Conservation (phyloP, 2,888 invertebrate species). For the Trachelus tabidus region DNA sequence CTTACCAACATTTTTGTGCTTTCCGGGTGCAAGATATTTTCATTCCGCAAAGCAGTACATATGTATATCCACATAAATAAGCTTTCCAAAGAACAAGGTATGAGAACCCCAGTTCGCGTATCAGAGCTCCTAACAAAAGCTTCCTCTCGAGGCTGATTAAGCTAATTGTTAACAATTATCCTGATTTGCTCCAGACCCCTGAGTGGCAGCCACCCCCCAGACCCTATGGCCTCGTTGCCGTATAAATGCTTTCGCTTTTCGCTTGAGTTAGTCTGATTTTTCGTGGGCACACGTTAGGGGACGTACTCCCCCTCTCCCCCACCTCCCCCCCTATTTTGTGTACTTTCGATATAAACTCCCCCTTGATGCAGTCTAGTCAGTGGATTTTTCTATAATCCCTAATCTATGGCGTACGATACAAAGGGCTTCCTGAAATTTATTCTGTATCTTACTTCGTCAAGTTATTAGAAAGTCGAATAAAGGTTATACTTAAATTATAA, state of each 20-base stretch:
- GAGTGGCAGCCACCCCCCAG: slow-evolving; percentile 50
- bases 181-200: slow-evolving; percentile 60
- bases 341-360: neutral
- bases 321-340: neutral
- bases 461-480: neutral
- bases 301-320: neutral
- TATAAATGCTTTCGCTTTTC: slow-evolving; percentile 56
- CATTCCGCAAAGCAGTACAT: neutral
- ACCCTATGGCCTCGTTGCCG: slow-evolving; percentile 23
- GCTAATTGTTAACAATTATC: slow-evolving; percentile 66
- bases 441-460: neutral
- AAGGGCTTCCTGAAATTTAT: neutral
- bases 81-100: neutral
- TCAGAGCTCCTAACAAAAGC: slow-evolving; percentile 58
- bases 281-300: slow-evolving; percentile 27
- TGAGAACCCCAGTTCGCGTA: slow-evolving; percentile 28
- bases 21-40: neutral
- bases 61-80: neutral
- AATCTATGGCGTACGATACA: neutral
- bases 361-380: neutral
- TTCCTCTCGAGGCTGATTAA: slow-evolving; percentile 64
- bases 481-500: neutral
- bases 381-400: neutral
- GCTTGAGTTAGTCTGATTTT: slow-evolving; percentile 48
- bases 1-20: no score